phyloP scores from a whole-genome alignment of 2,113 vertebrate genomes.

The Cochlearius cochlearius region DNA sequence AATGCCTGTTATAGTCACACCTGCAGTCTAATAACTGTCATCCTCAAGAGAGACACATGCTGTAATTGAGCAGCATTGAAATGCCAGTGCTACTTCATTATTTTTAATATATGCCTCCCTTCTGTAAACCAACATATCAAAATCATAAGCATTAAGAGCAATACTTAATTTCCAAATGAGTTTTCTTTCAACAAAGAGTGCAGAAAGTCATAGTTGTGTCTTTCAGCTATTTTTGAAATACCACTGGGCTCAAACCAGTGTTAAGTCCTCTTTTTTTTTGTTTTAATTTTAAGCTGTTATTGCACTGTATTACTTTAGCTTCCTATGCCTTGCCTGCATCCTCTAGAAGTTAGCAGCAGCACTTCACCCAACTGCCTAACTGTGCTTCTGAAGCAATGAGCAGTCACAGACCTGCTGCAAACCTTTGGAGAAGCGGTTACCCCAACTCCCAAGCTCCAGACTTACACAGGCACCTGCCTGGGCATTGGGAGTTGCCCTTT shows the following conservation, averaged over 20 bases:
- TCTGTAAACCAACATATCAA: slow-evolving; percentile 40
- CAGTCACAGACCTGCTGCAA: neutral
- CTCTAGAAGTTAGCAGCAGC: neutral
- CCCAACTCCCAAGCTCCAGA: neutral
- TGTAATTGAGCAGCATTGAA: slow-evolving; percentile 29
- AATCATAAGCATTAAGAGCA: slow-evolving; percentile 27
- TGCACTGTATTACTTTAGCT: neutral
- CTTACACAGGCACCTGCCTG: neutral
- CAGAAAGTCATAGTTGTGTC: neutral
- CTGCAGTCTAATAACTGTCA: neutral
- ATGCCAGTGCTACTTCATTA: slow-evolving; percentile 47
- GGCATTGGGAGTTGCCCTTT: neutral
- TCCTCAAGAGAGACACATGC: neutral
- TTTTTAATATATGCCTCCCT: slow-evolving; percentile 38
- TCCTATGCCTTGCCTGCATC: neutral
- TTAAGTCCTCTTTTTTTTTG: neutral
- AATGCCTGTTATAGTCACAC: neutral
- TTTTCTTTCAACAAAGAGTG: neutral
- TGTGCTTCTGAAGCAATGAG: neutral
- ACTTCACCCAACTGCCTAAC: neutral
- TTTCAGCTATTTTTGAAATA: neutral
- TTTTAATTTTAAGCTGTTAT: neutral
- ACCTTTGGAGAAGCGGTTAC: neutral
- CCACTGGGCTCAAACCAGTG: neutral
- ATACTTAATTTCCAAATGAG: slow-evolving; percentile 5